phyloP scores from a whole-genome alignment of 2,888 invertebrate species.

The Epicampocera succincta region DNA sequence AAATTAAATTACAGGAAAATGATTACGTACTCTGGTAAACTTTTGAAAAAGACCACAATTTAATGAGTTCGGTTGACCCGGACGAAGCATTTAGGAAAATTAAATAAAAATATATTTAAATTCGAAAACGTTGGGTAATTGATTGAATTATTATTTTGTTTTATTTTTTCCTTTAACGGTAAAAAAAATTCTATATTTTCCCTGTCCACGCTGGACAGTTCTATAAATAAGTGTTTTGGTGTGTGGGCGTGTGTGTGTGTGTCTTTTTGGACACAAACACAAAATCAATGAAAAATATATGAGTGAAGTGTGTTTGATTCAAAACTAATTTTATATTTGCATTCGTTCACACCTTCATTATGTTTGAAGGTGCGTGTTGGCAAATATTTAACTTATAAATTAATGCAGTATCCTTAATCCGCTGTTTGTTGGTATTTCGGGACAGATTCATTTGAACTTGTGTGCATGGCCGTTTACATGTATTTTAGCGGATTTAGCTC shows the following conservation, averaged over 20 bases:
- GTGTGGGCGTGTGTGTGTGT: too few species aligned
- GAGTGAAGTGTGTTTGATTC: slow-evolving; percentile 21
- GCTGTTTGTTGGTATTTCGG: too few species aligned
- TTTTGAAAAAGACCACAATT: slow-evolving; percentile 41
- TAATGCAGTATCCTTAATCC: background rate
- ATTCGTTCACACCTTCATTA: slow-evolving; percentile 31
- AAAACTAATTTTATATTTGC: slow-evolving; percentile 23
- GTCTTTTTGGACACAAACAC: too few species aligned
- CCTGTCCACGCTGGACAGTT: background rate
- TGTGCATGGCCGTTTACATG: slow-evolving; percentile 4
- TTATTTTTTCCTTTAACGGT: background rate
- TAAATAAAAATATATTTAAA: slow-evolving; percentile 6
- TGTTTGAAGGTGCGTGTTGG: background rate
- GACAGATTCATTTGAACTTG: background rate
- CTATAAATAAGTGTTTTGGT: background rate
- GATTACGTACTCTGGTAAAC: slow-evolving; percentile 23
- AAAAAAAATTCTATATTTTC: background rate
- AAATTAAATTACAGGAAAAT: slow-evolving; percentile 41
- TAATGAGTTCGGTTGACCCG: slow-evolving; percentile 52
- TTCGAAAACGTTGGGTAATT: background rate
- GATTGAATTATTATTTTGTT: too few species aligned
- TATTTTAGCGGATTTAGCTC: too few species aligned
- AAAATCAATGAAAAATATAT: background rate
- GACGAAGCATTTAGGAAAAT: slow-evolving; percentile 33
- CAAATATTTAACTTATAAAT: slow-evolving; percentile 35